Percentiles rank a stretch among this genome's conserved stretches.
phyloP scores from a whole-genome alignment of 2,888 invertebrate genomes.

The Apantesis nais region DNA sequence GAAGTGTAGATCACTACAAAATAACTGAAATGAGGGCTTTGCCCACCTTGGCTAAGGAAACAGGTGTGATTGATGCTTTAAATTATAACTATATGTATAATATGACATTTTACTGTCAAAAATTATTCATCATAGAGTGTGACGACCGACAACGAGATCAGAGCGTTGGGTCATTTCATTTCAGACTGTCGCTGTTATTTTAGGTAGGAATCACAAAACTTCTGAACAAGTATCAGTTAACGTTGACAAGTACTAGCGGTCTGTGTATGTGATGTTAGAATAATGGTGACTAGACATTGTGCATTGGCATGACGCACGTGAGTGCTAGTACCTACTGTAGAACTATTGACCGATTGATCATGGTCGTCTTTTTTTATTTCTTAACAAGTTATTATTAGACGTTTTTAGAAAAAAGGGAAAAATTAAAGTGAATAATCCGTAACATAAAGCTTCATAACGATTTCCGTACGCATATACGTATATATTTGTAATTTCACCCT shows the following conservation, averaged over 20 bases:
- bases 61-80: not conserved
- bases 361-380: not conserved
- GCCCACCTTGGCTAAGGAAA: not conserved
- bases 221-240: not conserved
- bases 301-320: not conserved
- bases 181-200: not conserved
- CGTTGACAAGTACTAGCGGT: not conserved
- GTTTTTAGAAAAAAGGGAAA: not conserved
- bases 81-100: not conserved
- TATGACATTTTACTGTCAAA: not conserved
- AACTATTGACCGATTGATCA: not conserved
- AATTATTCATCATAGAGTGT: constrained; percentile 5
- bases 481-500: constrained; percentile 10
- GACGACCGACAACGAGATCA: constrained; percentile 10
- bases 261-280: too few species aligned
- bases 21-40: not conserved
- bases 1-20: not conserved
- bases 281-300: not conserved
- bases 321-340: not conserved
- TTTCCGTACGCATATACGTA: not conserved
- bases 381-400: not conserved
- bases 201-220: not conserved
- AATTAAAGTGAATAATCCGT: not conserved
- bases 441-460: not conserved
- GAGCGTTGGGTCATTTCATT: constrained; percentile 7